Evolutionary conservation across 1,140 invertebrate genomes (phyloP).

Genomic region (Nasonia vitripennis): DNA sequence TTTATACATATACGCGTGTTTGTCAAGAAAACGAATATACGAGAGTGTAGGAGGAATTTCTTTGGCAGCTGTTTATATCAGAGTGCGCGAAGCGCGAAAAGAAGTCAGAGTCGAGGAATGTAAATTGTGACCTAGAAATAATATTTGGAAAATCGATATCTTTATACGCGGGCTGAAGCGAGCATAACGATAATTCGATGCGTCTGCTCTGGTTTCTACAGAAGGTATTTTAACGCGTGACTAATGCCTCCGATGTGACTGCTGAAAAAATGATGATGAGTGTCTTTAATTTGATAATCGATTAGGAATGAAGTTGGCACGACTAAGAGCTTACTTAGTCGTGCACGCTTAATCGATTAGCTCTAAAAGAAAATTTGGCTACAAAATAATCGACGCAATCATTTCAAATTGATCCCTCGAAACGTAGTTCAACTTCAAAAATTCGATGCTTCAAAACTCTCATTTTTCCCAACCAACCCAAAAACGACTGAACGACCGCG

Average conservation of each 20-base stretch:
- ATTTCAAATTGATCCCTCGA: too few species aligned
- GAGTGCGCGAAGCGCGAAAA: background rate
- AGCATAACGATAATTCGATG: background rate
- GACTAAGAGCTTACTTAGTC: too few species aligned
- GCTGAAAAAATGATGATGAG: too few species aligned
- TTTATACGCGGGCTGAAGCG: background rate
- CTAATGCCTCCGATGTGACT: too few species aligned
- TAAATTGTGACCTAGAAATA: background rate
- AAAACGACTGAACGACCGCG: too few species aligned
- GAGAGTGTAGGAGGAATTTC: background rate
- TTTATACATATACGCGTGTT: background rate
- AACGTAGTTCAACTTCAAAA: too few species aligned
- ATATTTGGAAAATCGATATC: background rate
- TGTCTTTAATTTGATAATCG: background rate
- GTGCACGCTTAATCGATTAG: too few species aligned
- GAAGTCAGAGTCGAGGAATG: background rate
- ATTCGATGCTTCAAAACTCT: too few species aligned
- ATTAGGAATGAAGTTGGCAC: background rate
- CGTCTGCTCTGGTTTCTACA: background rate
- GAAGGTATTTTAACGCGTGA: too few species aligned
- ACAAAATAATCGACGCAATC: too few species aligned
- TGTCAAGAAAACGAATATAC: background rate
- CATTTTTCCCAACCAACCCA: too few species aligned
- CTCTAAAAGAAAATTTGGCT: too few species aligned
- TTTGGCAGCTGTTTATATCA: background rate